Evolutionary conservation across 2,888 invertebrate genomes (phyloP).

Genomic region (Rhamphomyia laevipes): DNA sequence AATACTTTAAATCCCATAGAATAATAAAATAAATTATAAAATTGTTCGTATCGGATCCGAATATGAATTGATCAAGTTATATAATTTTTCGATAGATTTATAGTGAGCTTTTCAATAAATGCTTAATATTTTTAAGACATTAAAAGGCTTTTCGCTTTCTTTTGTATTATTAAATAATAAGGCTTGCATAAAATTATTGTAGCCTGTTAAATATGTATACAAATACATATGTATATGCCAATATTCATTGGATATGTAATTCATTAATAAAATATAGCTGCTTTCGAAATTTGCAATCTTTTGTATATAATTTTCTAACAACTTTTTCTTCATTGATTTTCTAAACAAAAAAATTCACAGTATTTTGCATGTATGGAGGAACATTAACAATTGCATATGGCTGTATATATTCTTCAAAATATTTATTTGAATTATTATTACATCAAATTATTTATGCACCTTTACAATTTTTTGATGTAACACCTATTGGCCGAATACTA

Average conservation of each 20-base stretch:
- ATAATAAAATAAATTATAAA: too few species aligned
- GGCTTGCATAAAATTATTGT: neutral
- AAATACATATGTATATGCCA: neutral
- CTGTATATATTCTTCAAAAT: conserved; percentile 27
- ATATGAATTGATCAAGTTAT: too few species aligned
- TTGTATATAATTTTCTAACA: neutral
- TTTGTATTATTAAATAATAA: neutral
- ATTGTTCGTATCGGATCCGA: too few species aligned
- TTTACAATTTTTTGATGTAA: conserved; percentile 48
- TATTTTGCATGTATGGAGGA: conserved; percentile 30
- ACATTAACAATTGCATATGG: conserved; percentile 29
- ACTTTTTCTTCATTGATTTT: neutral
- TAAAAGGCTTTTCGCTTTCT: neutral
- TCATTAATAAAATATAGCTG: neutral
- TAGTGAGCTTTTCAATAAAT: too few species aligned
- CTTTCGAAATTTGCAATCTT: neutral
- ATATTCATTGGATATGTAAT: neutral
- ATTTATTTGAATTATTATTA: conserved; percentile 35
- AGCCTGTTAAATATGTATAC: neutral
- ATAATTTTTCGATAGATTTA: too few species aligned
- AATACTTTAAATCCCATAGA: too few species aligned
- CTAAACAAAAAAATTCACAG: conserved; percentile 11
- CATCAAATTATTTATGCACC: conserved; percentile 42
- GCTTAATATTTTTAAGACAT: too few species aligned
- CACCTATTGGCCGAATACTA: conserved; percentile 50